Base-by-base conservation (phyloP, 2,113 vertebrate genomes). In the Penelope pileata region DNA sequence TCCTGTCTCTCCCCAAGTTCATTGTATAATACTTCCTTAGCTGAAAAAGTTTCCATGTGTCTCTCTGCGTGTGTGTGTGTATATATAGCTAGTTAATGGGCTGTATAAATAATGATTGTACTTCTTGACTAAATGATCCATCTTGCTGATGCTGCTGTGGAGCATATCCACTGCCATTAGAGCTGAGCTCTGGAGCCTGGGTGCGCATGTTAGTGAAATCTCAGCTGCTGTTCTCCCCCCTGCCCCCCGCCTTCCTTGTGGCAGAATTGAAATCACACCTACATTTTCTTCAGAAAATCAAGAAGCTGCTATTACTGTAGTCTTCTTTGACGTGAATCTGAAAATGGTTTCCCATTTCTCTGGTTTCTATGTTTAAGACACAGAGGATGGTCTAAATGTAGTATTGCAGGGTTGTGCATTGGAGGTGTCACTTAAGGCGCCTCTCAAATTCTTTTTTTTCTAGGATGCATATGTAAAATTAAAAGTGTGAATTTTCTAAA, bases 41-140 rank as follows among this genome's bases (percentile, higher is more conserved):
- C 69, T 6, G 11, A 51, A 32, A 56, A 83, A 24, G 23, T 36
- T 64, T 66, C 34, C 9, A 1, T 88, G 66, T 82, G 64, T 84
- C 77, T 82, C 64, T 87, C 11, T 76, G 7, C 17, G 3, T 43
- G 54, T 60, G 42, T 27, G 43, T 88, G 2, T 29, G 1, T 92
- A 21, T 81, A 15, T 88, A 86, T 67, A 90, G 58, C 30, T 66
- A 70, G 62, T 85, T 94, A 93, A 90, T 94, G 88, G 80, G 26
- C 67, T 90, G 63, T 76, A 69, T 81, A 91, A 86, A 82, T 91
- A 80, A 90, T 54, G 53, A 76, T 72, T 82, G 23, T 76, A 23
- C 45, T 95, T 80, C 53, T 45, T 86, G 50, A 62, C 60, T 89
- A 54, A 94, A 86, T 69, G 50, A 86, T 91, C 60, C 40, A 56